phyloP scores from a whole-genome alignment of 1,140 invertebrate species.

The Dolichoris vasculosae region DNA sequence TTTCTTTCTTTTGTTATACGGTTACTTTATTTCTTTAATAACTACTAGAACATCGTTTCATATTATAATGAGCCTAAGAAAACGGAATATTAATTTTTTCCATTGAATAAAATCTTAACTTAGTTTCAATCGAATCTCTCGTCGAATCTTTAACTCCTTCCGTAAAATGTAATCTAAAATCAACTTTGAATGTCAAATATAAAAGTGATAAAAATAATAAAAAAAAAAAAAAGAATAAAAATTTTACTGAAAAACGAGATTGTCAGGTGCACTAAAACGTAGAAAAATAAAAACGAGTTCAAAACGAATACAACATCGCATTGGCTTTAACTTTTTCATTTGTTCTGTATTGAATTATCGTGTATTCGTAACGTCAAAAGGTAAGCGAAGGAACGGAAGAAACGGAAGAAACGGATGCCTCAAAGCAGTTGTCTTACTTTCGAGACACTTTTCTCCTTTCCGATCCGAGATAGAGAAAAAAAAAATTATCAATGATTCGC shows the following conservation, averaged over 20 bases:
- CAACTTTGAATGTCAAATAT: not conserved
- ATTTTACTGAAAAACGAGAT: not conserved
- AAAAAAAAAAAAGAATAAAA: no score
- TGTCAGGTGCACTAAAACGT: not conserved
- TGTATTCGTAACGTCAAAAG: not conserved
- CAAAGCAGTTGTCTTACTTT: not conserved
- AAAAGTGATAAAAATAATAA: not conserved
- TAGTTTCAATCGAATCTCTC: not conserved
- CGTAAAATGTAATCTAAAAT: constrained; percentile 14
- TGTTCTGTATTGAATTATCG: not conserved
- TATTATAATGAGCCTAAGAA: no score
- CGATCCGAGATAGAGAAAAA: not conserved
- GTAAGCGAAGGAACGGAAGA: no score
- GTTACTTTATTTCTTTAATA: no score
- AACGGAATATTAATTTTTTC: no score
- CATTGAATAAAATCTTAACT: not conserved
- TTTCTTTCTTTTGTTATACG: not conserved
- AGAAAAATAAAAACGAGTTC: not conserved
- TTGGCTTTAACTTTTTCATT: not conserved
- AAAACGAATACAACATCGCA: not conserved
- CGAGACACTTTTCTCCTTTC: not conserved
- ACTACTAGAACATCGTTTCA: no score
- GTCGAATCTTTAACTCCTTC: not conserved
- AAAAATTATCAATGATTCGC: not conserved
- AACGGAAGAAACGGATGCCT: not conserved